Conservation (phyloP, 2,888 invertebrate species). For the Callyntrura guangdongensis region DNA sequence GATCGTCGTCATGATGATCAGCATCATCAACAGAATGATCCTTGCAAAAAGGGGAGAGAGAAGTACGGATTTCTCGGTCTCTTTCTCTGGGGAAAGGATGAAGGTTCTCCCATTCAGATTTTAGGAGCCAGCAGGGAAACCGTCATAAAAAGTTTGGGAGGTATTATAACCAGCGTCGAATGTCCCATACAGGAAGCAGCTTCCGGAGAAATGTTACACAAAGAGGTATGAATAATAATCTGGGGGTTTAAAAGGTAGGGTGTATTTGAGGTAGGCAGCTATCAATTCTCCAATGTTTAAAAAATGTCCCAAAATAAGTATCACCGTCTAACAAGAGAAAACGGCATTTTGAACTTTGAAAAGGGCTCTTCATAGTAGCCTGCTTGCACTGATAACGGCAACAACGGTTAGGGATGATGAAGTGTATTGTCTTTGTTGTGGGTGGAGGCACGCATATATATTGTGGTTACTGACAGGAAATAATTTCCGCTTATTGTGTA, state of each 20-base stretch:
- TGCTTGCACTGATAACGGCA: neutral
- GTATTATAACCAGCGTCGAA: too few species aligned
- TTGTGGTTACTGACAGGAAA: conserved; percentile 10
- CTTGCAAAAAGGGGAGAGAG: neutral
- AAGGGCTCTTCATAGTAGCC: too few species aligned
- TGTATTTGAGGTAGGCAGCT: too few species aligned
- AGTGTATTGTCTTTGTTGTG: neutral
- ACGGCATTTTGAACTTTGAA: too few species aligned
- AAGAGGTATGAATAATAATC: too few species aligned
- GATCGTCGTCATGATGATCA: conserved; percentile 26
- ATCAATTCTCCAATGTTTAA: too few species aligned
- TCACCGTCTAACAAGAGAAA: too few species aligned
- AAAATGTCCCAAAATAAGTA: too few species aligned
- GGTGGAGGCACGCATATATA: neutral
- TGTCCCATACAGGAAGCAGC: too few species aligned
- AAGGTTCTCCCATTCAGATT: conserved; percentile 3
- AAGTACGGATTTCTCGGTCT: neutral
- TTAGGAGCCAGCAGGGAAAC: neutral
- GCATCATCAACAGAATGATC: neutral
- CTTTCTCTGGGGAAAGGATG: conserved; percentile 4
- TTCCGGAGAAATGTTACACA: too few species aligned
- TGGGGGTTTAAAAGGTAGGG: too few species aligned
- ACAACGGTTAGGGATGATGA: neutral
- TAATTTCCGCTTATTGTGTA: neutral
- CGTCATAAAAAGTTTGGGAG: too few species aligned